Base-by-base conservation (phyloP, 2,888 invertebrate species). In the Parascotia fuliginaria region DNA sequence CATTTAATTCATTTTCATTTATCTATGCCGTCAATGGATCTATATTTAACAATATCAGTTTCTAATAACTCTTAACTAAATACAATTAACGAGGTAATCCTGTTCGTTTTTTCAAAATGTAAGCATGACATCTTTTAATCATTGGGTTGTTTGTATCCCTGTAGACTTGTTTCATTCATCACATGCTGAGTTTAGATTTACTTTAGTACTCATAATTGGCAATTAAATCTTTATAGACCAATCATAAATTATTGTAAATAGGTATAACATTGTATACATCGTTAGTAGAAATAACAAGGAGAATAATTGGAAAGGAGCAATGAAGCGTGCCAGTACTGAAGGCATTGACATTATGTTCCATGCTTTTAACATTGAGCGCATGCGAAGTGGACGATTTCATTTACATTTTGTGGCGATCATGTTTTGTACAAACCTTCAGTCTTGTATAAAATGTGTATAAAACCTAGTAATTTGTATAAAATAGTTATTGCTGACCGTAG, bases 191-290 rank as follows among this genome's bases (percentile, higher is more conserved):
- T 24, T 11, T 33, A 16, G 9, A 16, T 19, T 19, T 36, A 36
- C 22, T 36, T 36, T 24, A 42, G 7, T 9, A n/a, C 14, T 42
- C 32, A 32, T 41, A 32, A 41, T 41, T 42, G 33, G 13, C 42
- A 27, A 33, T 42, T 33, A 33, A 42, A 42, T 24, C 24, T 32
- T 33, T 33, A 42, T 33, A 24, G 42, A 33, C 24, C 15, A 24
- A 42, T 33, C 33, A 42, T 33, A 24, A 42, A 33, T 24, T n/a
- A n/a, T n/a, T 42, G 14, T 42, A 41, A 32, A 33, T 41, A 31
- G 19, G 16, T 13, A 14, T 32, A 41, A 41, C 24, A 24, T 32
- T 41, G 32, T 32, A 14, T 32, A 22, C 22, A 19, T 19, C 19
- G 19, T n/a, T 11, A 40, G 31, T 32, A 33, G 22, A 24, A 42